These are phyloP conservation scores for Heterodera schachtii DNA, from an alignment of 1,140 invertebrate genomes.

Conservation along the genomic window DNA sequence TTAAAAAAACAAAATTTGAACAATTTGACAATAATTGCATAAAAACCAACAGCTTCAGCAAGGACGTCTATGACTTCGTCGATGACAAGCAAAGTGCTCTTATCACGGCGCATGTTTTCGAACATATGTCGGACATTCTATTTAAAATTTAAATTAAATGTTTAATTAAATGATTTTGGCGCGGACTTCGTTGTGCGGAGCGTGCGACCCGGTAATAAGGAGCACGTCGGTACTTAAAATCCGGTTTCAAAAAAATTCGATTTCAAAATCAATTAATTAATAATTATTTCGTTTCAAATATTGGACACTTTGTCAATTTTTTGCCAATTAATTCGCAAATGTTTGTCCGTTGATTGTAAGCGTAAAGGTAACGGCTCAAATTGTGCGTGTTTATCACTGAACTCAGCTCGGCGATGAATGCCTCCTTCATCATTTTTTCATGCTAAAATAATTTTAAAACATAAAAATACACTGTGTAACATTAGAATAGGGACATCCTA, in stretches of 20 bases:
- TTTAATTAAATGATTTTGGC: background rate
- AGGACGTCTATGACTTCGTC: background rate
- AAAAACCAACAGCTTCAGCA: background rate
- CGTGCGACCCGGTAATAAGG: background rate
- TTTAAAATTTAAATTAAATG: background rate
- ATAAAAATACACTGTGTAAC: background rate
- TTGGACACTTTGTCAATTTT: background rate
- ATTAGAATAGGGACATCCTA: no score
- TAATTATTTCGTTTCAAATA: background rate
- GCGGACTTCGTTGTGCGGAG: slow-evolving; percentile 1
- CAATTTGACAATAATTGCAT: no score
- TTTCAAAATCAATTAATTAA: no score
- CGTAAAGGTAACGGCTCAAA: slow-evolving; percentile 5
- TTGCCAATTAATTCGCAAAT: slow-evolving; percentile 2
- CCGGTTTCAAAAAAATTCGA: background rate
- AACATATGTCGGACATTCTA: slow-evolving; percentile 12
- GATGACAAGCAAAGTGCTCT: slow-evolving; percentile 21
- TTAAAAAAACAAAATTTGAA: background rate
- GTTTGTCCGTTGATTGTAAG: slow-evolving; percentile 1
- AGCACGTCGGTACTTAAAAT: slow-evolving; percentile 11
- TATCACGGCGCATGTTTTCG: slow-evolving; percentile 11
- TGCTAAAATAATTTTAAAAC: background rate
- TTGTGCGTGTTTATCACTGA: background rate
- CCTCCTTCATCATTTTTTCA: background rate
- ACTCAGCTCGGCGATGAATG: background rate